Evolutionary conservation across 2,888 invertebrate species (phyloP).

Genomic region (Drosophila phalerata): DNA sequence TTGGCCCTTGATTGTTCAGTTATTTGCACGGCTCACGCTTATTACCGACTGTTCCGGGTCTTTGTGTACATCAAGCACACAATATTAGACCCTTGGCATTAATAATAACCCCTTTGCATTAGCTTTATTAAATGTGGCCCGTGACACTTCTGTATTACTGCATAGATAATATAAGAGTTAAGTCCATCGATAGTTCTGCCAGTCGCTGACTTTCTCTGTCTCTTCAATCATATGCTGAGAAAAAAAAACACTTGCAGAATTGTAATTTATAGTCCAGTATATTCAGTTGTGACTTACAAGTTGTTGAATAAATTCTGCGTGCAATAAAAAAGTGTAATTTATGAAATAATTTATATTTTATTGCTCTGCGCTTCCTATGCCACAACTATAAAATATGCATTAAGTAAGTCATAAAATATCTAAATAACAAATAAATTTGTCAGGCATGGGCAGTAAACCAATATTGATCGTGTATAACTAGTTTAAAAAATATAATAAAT

Average conservation of each 20-base stretch:
- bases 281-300: slow-evolving; percentile 19
- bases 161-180: slow-evolving; percentile 24
- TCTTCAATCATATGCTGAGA: neutral
- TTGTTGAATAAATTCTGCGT: slow-evolving; percentile 3
- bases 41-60: slow-evolving; percentile 37
- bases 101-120: slow-evolving; percentile 59
- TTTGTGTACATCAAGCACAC: slow-evolving; percentile 43
- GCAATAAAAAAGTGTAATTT: slow-evolving; percentile 43
- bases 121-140: slow-evolving; percentile 64
- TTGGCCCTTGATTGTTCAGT: slow-evolving; percentile 68
- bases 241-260: neutral
- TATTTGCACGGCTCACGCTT: slow-evolving; percentile 60
- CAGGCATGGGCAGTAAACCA: slow-evolving; percentile 32
- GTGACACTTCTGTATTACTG: neutral
- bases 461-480: slow-evolving; percentile 30
- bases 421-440: slow-evolving; percentile 35
- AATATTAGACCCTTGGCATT: slow-evolving; percentile 66
- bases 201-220: slow-evolving; percentile 2
- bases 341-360: slow-evolving; percentile 50
- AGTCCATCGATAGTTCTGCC: neutral
- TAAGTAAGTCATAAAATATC: slow-evolving; percentile 47
- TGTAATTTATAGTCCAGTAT: slow-evolving; percentile 20
- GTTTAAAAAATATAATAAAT: slow-evolving; percentile 29
- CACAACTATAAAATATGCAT: slow-evolving; percentile 35
- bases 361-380: slow-evolving; percentile 17